Evolutionary conservation across 2,113 vertebrate species (phyloP).

Genomic region (Ctenodactylus gundi): DNA sequence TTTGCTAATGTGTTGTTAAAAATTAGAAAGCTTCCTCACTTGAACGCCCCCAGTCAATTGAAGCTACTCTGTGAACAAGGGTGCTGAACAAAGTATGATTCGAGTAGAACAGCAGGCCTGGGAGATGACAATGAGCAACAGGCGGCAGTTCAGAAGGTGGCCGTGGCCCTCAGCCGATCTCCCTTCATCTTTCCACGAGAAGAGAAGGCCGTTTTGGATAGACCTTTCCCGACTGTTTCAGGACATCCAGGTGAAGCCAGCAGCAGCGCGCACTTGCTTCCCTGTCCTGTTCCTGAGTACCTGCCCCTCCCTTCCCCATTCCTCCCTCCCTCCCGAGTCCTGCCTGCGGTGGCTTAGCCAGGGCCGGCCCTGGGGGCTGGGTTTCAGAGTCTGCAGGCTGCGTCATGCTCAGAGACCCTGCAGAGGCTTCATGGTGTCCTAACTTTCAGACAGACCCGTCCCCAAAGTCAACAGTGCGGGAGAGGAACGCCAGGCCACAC

Average conservation of each 20-base stretch:
- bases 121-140: slow-evolving; percentile 57
- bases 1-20: slow-evolving; percentile 71
- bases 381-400: slow-evolving; percentile 77
- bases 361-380: slow-evolving; percentile 70
- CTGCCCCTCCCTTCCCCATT: slow-evolving; percentile 17
- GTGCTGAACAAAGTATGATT: neutral
- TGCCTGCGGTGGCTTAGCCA: slow-evolving; percentile 67
- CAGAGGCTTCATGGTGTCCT: slow-evolving; percentile 79
- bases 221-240: slow-evolving; percentile 11
- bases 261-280: neutral
- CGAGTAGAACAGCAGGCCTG: neutral
- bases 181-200: slow-evolving; percentile 57
- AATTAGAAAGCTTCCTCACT: slow-evolving; percentile 56
- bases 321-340: slow-evolving; percentile 51
- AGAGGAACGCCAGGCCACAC: slow-evolving; percentile 83
- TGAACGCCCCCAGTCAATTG: slow-evolving; percentile 31
- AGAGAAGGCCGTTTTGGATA: slow-evolving; percentile 54
- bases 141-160: slow-evolving; percentile 47
- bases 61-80: slow-evolving; percentile 6
- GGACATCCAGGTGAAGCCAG: neutral
- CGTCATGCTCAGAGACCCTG: slow-evolving; percentile 80
- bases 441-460: slow-evolving; percentile 85
- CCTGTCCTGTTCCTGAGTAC: no score
- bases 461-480: slow-evolving; percentile 84
- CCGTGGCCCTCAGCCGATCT: slow-evolving; percentile 67